A percentile compares a stretch with the other conserved stretches of the same genome.
Evolutionary conservation across 2,797 vertebrate species (phyloP).

Genomic region (Vultur gryphus): DNA sequence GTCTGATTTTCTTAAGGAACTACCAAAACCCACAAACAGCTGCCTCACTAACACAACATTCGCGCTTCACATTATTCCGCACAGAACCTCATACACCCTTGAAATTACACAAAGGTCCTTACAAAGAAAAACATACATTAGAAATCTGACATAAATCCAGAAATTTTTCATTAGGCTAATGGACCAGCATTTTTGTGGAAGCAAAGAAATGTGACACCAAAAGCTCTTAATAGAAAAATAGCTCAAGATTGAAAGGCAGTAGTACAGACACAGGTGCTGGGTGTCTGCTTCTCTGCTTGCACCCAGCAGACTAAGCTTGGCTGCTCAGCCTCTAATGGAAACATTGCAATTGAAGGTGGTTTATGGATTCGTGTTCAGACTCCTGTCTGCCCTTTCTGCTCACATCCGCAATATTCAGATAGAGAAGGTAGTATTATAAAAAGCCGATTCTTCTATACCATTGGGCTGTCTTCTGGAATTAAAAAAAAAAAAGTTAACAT

Average conservation of each 20-base stretch:
- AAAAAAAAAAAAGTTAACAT: background rate
- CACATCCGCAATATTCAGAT: background rate
- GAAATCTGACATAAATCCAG: background rate
- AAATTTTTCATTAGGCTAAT: background rate
- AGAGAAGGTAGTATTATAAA: background rate
- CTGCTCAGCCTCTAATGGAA: background rate
- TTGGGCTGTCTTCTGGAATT: background rate
- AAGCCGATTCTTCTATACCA: background rate
- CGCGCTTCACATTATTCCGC: accelerated
- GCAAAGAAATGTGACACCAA: background rate
- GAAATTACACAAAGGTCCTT: background rate
- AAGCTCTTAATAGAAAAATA: background rate
- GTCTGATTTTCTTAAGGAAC: background rate
- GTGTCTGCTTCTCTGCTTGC: background rate
- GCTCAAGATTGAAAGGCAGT: background rate
- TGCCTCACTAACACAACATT: background rate
- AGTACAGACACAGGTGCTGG: background rate
- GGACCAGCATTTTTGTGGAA: background rate
- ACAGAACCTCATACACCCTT: background rate
- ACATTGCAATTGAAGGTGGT: background rate
- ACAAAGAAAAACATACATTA: background rate
- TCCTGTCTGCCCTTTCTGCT: background rate
- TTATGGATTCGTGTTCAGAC: background rate
- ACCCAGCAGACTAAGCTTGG: background rate
- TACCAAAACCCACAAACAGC: background rate